Evolutionary conservation across 2,113 vertebrate genomes (phyloP).

Genomic region (Cariama cristata): DNA sequence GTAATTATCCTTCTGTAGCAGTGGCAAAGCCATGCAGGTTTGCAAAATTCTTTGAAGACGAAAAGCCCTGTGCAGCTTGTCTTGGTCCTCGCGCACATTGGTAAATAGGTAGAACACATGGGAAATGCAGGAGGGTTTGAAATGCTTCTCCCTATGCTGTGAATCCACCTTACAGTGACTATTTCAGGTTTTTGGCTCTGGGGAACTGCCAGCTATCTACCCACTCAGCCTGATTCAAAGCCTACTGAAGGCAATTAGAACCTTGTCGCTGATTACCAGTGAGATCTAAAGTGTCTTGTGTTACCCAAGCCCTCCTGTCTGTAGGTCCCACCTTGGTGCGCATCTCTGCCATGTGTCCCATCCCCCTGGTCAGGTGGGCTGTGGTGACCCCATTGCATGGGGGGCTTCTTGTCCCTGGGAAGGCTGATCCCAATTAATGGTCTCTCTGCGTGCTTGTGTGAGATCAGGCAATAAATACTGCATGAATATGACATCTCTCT

Average conservation of each 20-base stretch:
- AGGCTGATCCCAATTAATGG: neutral
- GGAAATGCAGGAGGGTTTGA: neutral
- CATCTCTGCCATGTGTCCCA: neutral
- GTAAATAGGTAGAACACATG: neutral
- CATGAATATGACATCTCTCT: neutral
- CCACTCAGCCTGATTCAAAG: neutral
- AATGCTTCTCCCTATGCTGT: neutral
- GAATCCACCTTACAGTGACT: neutral
- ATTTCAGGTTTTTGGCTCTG: neutral
- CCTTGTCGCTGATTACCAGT: neutral
- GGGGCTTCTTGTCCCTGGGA: neutral
- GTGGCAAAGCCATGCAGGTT: neutral
- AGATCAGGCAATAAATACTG: neutral
- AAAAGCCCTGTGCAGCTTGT: neutral
- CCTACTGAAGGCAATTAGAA: neutral
- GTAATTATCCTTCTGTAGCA: slow-evolving; percentile 32
- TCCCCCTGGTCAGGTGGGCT: neutral
- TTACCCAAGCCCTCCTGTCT: neutral
- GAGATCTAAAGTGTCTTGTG: neutral
- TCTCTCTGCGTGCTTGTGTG: neutral
- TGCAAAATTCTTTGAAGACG: neutral
- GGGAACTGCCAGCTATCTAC: neutral
- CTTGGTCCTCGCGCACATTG: neutral
- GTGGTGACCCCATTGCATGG: neutral
- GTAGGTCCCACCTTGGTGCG: neutral